Conservation (phyloP, 2,113 vertebrate species). For the Ia io region DNA sequence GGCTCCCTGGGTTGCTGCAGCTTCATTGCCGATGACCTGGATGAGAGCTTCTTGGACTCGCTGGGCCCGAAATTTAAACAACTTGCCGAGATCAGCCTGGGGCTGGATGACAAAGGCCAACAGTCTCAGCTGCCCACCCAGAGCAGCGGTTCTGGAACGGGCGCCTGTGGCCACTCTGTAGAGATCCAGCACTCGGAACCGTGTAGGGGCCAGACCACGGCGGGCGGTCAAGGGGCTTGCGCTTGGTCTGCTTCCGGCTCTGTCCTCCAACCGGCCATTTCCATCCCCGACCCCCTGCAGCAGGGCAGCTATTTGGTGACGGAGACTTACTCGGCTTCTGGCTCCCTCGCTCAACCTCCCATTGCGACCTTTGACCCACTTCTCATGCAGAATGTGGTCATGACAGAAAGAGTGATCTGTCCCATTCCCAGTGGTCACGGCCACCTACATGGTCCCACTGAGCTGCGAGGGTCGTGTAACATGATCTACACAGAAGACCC, state of each 20-base stretch:
- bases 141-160: background rate
- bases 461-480: slow-evolving; percentile 72
- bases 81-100: slow-evolving; percentile 87
- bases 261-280: slow-evolving; percentile 75
- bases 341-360: slow-evolving; percentile 62
- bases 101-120: slow-evolving; percentile 66
- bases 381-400: slow-evolving; percentile 76
- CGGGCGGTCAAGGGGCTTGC: background rate
- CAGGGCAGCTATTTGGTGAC: slow-evolving; percentile 78
- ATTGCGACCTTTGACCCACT: slow-evolving; percentile 72
- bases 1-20: slow-evolving; percentile 88
- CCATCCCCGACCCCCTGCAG: slow-evolving; percentile 77
- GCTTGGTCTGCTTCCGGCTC: slow-evolving; percentile 68
- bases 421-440: slow-evolving; percentile 62
- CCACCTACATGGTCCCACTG: slow-evolving; percentile 70
- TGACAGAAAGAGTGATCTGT: slow-evolving; percentile 84
- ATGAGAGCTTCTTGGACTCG: slow-evolving; percentile 87
- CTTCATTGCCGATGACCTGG: slow-evolving; percentile 81
- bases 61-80: slow-evolving; percentile 90
- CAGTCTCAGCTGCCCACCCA: background rate
- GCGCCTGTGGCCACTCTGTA: rapidly evolving
- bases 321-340: slow-evolving; percentile 79
- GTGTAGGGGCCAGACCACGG: background rate
- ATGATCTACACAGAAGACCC: slow-evolving; percentile 83
- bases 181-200: background rate